Base-by-base conservation (phyloP, 2,113 vertebrate genomes). In the Mesoclemmys tuberculata region DNA sequence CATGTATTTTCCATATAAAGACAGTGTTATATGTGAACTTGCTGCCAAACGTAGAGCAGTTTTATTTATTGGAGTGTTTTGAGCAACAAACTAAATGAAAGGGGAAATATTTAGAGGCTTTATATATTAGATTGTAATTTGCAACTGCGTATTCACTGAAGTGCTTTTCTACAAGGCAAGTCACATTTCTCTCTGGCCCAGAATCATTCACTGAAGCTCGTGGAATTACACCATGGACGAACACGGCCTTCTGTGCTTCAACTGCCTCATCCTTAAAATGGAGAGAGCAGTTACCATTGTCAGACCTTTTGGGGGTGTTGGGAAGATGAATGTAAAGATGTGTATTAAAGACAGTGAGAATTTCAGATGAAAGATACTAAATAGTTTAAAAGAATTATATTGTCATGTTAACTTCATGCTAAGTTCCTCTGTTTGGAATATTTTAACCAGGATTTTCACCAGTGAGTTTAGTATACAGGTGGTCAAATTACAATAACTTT, bases 31-130 rank as follows among this genome's bases (percentile, higher is more conserved):
- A 87, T 13, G 88, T 16, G 12, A 94, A 93, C 61, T 31, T 0
- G 2, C 26, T 92, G 93, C 90, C 92, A 96, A 96, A 95, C 93
- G 74, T 93, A 94, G 93, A 90, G 80, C 44, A 87, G 64, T 90
- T 89, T 95, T 96, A 92, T 97, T 95, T 97, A 95, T 90, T 95
- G 80, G 71, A 94, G 90, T 93, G 80, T 92, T 94, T 93, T 92
- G 92, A 96, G 82, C 82, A 92, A 64, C 71, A 94, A 93, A 80
- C 90, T 46, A 77, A 75, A 44, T 5, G 46, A 75, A 75, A 77
- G 24, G 41, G 41, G 74, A 26, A 46, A 46, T 77, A 16, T 77
- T 75, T 46, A 77, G 38, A 84, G 77, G 82, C 84, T 96, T 96
- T 94, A 82, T 88, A 90, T 94, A 96, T 94, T 89, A 93, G 88